A percentile compares a stretch with the other conserved stretches of the same genome.
These are phyloP conservation scores for Bibio marci DNA, from an alignment of 2,888 invertebrate genomes.

Conservation along the genomic window DNA sequence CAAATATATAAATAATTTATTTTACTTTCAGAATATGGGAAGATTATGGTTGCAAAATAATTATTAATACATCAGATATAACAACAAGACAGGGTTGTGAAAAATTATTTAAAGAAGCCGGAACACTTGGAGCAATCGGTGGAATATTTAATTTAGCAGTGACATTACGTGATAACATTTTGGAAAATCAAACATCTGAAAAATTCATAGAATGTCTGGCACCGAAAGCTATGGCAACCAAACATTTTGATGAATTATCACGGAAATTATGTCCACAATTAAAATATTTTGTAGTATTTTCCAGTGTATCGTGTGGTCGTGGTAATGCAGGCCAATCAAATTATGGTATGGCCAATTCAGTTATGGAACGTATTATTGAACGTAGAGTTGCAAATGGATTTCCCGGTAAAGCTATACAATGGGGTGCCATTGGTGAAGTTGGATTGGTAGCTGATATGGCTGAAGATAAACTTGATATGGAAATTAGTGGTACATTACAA, in stretches of 20 bases:
- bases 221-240: conserved; percentile 67
- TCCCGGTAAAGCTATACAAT: conserved; percentile 72
- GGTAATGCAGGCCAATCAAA: conserved; percentile 86
- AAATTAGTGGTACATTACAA: conserved; percentile 66
- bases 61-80: conserved; percentile 54
- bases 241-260: conserved; percentile 51
- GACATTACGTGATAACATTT: conserved; percentile 52
- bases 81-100: conserved; percentile 52
- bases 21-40: conserved; percentile 34
- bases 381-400: conserved; percentile 44
- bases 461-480: conserved; percentile 47
- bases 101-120: conserved; percentile 44
- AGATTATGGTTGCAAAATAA: conserved; percentile 46
- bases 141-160: conserved; percentile 86
- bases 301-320: conserved; percentile 78
- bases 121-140: conserved; percentile 48
- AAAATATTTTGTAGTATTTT: conserved; percentile 75
- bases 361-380: conserved; percentile 79
- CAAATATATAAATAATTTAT: conserved; percentile 1
- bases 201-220: conserved; percentile 47
- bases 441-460: conserved; percentile 66
- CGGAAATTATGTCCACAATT: conserved; percentile 37
- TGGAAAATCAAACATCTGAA: conserved; percentile 58
- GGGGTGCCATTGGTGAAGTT: conserved; percentile 85
- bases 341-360: conserved; percentile 79